These are phyloP conservation scores for Rhagoletis pomonella DNA, from an alignment of 1,140 invertebrate genomes.

Conservation along the genomic window DNA sequence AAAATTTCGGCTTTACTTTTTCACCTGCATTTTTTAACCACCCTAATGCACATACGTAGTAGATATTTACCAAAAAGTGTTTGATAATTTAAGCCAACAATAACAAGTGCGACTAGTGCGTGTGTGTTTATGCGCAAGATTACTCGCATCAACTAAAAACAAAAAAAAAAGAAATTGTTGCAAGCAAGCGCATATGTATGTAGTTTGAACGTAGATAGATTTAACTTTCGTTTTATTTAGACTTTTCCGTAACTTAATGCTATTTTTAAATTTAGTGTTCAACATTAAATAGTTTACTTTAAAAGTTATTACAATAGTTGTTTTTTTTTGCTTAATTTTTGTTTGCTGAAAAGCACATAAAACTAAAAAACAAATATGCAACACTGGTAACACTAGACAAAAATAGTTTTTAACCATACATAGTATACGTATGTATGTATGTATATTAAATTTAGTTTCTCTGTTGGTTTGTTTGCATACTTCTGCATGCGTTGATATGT, in stretches of 20 bases:
- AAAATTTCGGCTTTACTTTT: too few relatives aligned
- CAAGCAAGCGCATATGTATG: constrained; percentile 28
- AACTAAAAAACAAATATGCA: neutral
- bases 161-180: neutral
- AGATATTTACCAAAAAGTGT: neutral
- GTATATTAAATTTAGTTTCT: constrained; percentile 26
- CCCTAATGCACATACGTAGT: neutral
- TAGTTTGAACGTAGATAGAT: neutral
- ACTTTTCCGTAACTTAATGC: neutral
- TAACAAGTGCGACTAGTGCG: neutral
- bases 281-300: constrained; percentile 1
- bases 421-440: neutral
- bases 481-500: constrained; percentile 22
- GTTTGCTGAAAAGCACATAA: constrained; percentile 3
- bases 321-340: neutral
- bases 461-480: neutral
- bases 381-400: constrained; percentile 25
- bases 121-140: neutral
- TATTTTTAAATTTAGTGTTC: neutral
- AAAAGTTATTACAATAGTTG: neutral
- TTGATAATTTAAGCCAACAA: constrained; percentile 30
- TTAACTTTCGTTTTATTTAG: neutral
- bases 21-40: too few relatives aligned
- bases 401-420: constrained; percentile 30
- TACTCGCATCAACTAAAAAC: neutral